Evolutionary conservation across 2,888 invertebrate genomes (phyloP).

Genomic region (Girardia tigrina): DNA sequence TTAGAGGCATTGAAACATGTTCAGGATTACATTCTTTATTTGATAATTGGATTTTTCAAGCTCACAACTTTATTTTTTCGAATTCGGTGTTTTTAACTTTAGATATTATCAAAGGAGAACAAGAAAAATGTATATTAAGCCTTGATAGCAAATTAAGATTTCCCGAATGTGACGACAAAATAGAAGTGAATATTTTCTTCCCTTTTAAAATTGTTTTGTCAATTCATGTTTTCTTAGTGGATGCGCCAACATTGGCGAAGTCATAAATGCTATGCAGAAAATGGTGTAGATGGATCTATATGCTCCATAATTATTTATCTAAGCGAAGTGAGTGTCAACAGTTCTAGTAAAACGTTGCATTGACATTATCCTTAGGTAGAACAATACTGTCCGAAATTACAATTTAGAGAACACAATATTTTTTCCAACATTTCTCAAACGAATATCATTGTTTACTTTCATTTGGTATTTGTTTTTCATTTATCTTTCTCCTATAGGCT

Average conservation of each 20-base stretch:
- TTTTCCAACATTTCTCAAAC: constrained; percentile 11
- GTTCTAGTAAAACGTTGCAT: neutral
- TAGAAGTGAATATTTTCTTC: constrained; percentile 40
- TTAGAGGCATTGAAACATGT: no score
- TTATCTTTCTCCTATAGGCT: neutral
- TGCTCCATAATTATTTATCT: constrained; percentile 51
- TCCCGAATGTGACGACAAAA: constrained; percentile 45
- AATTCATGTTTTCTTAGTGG: constrained; percentile 41
- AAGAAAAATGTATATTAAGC: constrained; percentile 43
- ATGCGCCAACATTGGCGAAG: constrained; percentile 50
- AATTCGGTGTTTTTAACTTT: no score
- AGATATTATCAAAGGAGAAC: constrained; percentile 44
- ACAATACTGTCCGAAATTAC: neutral
- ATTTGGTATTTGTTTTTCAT: neutral
- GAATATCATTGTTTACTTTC: neutral
- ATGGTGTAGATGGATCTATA: constrained; percentile 50
- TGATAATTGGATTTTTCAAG: no score
- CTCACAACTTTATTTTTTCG: no score
- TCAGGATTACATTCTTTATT: no score
- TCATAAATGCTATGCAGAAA: constrained; percentile 49
- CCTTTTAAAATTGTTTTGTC: neutral
- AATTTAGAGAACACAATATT: constrained; percentile 19
- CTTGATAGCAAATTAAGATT: constrained; percentile 41
- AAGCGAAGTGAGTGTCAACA: constrained; percentile 42
- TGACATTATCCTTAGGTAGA: neutral